These are phyloP conservation scores for Lithobates pipiens DNA, from an alignment of 2,797 vertebrate genomes.

Conservation along the genomic window DNA sequence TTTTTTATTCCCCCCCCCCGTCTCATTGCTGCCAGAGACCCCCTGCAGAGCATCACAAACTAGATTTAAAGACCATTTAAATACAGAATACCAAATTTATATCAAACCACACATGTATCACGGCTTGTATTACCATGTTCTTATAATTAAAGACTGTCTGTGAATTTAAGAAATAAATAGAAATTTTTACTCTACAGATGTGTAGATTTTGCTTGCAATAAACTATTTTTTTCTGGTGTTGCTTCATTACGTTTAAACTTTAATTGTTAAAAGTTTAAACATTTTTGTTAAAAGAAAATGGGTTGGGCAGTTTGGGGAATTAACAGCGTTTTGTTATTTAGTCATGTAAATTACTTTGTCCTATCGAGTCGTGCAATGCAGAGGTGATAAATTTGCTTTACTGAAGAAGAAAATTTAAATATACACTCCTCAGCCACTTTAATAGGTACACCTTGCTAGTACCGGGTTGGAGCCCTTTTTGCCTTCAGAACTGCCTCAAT, in stretches of 20 bases:
- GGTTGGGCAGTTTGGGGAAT: no score
- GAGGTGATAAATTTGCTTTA: no score
- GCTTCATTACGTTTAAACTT: background rate
- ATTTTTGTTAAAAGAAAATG: no score
- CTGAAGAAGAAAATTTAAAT: no score
- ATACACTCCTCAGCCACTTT: no score
- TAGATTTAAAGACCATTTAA: slow-evolving; percentile 24
- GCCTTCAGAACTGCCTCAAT: no score
- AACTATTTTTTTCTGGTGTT: slow-evolving; percentile 24
- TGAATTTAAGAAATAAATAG: slow-evolving; percentile 62
- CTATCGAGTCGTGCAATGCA: no score
- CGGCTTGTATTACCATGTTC: slow-evolving; percentile 61
- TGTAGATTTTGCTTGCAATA: slow-evolving; percentile 44
- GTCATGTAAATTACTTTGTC: no score
- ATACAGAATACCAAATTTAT: slow-evolving; percentile 60
- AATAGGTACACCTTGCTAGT: no score
- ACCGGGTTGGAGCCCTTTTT: no score
- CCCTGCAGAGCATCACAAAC: slow-evolving; percentile 60
- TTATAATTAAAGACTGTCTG: slow-evolving; percentile 60
- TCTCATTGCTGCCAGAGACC: background rate
- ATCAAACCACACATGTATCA: slow-evolving; percentile 61
- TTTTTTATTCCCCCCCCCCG: background rate
- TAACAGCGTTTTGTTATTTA: no score
- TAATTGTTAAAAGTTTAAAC: no score
- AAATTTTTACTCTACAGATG: slow-evolving; percentile 58